Evolutionary conservation across 2,113 vertebrate species (phyloP).

Genomic region (Ictidomys tridecemlineatus): DNA sequence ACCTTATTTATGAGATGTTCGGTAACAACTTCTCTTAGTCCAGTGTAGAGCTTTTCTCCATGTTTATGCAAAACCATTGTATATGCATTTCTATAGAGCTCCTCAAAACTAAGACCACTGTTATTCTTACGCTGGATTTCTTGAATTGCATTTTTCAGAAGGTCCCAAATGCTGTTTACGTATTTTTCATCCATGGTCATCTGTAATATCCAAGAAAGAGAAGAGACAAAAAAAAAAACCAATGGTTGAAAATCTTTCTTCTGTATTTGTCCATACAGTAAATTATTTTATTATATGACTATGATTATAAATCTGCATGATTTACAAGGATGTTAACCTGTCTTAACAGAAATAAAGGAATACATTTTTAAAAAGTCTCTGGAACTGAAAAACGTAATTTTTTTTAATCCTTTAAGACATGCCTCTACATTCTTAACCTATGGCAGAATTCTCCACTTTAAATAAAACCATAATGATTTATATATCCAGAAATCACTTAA

Average conservation of each 20-base stretch:
- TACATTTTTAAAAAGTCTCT: slow-evolving; percentile 29
- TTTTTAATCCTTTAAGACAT: not conserved
- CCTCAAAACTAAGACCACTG: slow-evolving; percentile 99
- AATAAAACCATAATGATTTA: slow-evolving; percentile 37
- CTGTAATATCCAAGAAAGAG: slow-evolving; percentile 87
- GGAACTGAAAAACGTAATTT: not conserved
- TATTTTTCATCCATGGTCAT: slow-evolving; percentile 99
- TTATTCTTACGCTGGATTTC: slow-evolving; percentile 99
- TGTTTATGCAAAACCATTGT: slow-evolving; percentile 99
- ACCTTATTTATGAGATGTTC: slow-evolving; percentile 99
- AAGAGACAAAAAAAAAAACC: slow-evolving; percentile 38
- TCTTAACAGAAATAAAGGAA: slow-evolving; percentile 59
- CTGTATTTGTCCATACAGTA: slow-evolving; percentile 47
- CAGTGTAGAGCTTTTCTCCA: slow-evolving; percentile 99
- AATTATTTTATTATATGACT: slow-evolving; percentile 59
- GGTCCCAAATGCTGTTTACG: slow-evolving; percentile 99
- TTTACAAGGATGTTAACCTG: slow-evolving; percentile 30
- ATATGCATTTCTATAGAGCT: slow-evolving; percentile 99
- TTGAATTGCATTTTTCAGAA: slow-evolving; percentile 99
- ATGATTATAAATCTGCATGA: slow-evolving; percentile 33
- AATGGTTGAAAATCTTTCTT: slow-evolving; percentile 77
- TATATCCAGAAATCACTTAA: not conserved
- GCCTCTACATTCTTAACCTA: not conserved
- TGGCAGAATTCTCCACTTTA: slow-evolving; percentile 48
- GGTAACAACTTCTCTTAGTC: slow-evolving; percentile 98